A percentile compares a stretch with the other conserved stretches of the same genome.
phyloP scores from a whole-genome alignment of 2,888 invertebrate species.

The Panorpa germanica region DNA sequence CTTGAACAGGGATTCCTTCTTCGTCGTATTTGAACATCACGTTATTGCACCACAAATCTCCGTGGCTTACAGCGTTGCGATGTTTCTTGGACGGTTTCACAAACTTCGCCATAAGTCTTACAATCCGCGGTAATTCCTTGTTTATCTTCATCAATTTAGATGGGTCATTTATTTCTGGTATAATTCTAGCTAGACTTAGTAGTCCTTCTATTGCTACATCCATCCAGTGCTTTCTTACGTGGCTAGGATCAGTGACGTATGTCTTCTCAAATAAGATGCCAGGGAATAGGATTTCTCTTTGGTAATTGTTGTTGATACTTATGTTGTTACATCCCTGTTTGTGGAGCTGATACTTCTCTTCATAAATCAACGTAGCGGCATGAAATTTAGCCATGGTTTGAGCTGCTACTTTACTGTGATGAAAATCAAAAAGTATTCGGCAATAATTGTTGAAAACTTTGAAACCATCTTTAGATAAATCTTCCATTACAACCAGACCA shows the following conservation, averaged over 20 bases:
- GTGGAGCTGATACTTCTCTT: constrained; percentile 25
- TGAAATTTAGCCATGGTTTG: constrained; percentile 29
- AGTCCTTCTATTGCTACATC: constrained; percentile 20
- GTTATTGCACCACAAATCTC: constrained; percentile 45
- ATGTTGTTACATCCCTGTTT: too few relatives aligned
- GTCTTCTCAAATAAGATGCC: constrained; percentile 16
- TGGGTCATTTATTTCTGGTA: constrained; percentile 21
- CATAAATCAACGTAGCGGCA: constrained; percentile 30
- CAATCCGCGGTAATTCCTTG: constrained; percentile 20
- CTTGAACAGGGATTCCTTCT: constrained; percentile 28
- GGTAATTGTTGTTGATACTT: constrained; percentile 11
- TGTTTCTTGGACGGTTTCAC: constrained; percentile 20
- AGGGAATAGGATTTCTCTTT: constrained; percentile 15
- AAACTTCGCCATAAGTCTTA: constrained; percentile 20
- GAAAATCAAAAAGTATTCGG: constrained; percentile 21
- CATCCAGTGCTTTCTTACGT: constrained; percentile 16
- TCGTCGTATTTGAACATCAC: constrained; percentile 30
- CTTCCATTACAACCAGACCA: constrained; percentile 16
- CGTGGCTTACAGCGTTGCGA: constrained; percentile 34
- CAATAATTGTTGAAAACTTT: constrained; percentile 27
- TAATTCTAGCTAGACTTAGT: constrained; percentile 24
- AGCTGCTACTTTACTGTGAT: constrained; percentile 27
- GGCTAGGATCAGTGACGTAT: constrained; percentile 13
- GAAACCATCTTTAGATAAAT: constrained; percentile 19
- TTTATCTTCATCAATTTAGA: constrained; percentile 23